phyloP scores from a whole-genome alignment of 2,888 invertebrate genomes.

The Lathronympha strigana region DNA sequence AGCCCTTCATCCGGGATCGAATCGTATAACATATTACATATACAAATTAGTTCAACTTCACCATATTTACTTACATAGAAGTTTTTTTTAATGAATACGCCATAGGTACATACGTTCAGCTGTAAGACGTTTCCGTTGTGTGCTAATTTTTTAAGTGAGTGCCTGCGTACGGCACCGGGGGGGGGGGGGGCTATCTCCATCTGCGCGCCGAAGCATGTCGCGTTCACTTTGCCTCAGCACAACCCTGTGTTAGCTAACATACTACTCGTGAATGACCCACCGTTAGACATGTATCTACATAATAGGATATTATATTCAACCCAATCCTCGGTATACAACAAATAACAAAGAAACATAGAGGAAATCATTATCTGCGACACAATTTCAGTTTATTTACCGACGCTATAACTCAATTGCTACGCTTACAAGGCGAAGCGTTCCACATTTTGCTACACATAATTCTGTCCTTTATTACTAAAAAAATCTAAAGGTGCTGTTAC shows the following conservation, averaged over 20 bases:
- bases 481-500: no score
- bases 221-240: constrained; percentile 69
- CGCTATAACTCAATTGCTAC: no score
- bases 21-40: no score
- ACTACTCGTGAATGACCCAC: no score
- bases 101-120: constrained; percentile 33
- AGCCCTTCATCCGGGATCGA: neutral
- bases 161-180: constrained; percentile 59
- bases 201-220: constrained; percentile 70
- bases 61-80: neutral
- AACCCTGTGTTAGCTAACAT: constrained; percentile 33
- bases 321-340: no score
- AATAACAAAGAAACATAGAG: no score
- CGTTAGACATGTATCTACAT: neutral
- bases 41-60: neutral
- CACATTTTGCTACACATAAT: no score
- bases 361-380: no score
- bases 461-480: no score
- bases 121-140: constrained; percentile 74
- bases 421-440: no score
- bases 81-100: constrained; percentile 48
- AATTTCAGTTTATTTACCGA: no score
- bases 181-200: constrained; percentile 69
- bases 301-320: neutral
- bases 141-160: constrained; percentile 76